Evolutionary conservation across 2,888 invertebrate genomes (phyloP).

Genomic region (Dione juno): DNA sequence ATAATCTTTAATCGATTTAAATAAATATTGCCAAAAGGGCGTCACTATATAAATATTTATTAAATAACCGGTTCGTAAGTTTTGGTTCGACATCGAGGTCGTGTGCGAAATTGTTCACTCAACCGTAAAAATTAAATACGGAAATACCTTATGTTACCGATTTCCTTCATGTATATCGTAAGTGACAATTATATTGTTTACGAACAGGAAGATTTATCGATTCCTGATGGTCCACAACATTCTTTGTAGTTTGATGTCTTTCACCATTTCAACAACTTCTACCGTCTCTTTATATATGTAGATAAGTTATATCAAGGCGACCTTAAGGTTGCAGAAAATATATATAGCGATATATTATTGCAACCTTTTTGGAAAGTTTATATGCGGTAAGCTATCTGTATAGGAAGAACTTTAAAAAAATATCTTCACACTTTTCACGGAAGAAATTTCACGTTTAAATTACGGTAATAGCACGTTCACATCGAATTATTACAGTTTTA

Average conservation of each 20-base stretch:
- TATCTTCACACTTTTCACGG: too few relatives aligned
- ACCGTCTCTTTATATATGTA: background rate
- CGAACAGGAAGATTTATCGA: conserved; percentile 13
- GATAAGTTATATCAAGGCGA: background rate
- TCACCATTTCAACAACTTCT: background rate
- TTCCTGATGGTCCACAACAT: background rate
- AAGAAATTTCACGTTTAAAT: background rate
- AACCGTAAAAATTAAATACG: conserved; percentile 21
- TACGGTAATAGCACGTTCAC: background rate
- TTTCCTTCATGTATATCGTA: conserved; percentile 11
- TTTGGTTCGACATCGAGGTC: conserved; percentile 29
- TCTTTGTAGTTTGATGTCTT: background rate
- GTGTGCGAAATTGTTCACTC: conserved; percentile 1
- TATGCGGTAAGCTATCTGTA: conserved; percentile 3
- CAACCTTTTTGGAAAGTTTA: background rate
- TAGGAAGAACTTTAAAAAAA: conserved; percentile 4
- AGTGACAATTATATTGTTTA: background rate
- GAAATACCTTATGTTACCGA: background rate
- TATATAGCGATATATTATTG: background rate
- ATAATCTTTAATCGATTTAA: conserved; percentile 4
- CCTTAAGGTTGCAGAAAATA: background rate
- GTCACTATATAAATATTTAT: background rate
- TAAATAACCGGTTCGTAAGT: conserved; percentile 21
- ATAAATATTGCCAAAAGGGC: background rate
- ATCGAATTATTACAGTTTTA: background rate